Evolutionary conservation across 2,888 invertebrate genomes (phyloP).

Genomic region (Portevinia maculata): DNA sequence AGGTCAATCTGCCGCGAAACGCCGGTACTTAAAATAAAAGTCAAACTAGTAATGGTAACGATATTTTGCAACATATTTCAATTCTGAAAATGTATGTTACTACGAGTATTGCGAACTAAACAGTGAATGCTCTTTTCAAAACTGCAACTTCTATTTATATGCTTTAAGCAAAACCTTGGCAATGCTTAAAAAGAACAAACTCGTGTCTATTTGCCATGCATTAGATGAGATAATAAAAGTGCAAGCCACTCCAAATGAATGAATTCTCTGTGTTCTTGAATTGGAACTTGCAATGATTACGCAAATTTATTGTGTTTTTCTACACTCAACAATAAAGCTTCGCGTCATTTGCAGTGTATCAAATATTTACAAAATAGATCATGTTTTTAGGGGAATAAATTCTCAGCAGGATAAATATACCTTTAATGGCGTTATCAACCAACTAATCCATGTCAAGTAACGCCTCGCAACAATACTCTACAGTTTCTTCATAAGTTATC

Average conservation of each 20-base stretch:
- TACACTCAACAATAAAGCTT: neutral
- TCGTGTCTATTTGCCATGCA: slow-evolving; percentile 24
- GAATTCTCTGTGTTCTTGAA: slow-evolving; percentile 42
- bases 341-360: neutral
- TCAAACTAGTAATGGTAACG: neutral
- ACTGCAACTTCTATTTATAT: slow-evolving; percentile 21
- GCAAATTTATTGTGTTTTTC: slow-evolving; percentile 38
- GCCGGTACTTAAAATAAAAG: neutral
- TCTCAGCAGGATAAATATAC: neutral
- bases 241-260: slow-evolving; percentile 22
- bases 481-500: slow-evolving; percentile 19
- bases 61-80: slow-evolving; percentile 4
- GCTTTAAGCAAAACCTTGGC: neutral
- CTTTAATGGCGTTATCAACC: slow-evolving; percentile 17
- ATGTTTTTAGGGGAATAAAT: neutral
- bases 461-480: slow-evolving; percentile 10
- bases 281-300: slow-evolving; percentile 27
- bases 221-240: slow-evolving; percentile 10
- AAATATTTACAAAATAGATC: slow-evolving; percentile 20
- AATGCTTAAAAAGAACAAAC: slow-evolving; percentile 32
- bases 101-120: neutral
- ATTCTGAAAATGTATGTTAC: neutral
- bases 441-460: slow-evolving; percentile 41
- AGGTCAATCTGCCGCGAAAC: neutral
- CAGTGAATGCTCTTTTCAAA: slow-evolving; percentile 24